Evolutionary conservation across 64 coral and sea anemone species (phyloP).

Genomic region (Dendronephthya gigantea): DNA sequence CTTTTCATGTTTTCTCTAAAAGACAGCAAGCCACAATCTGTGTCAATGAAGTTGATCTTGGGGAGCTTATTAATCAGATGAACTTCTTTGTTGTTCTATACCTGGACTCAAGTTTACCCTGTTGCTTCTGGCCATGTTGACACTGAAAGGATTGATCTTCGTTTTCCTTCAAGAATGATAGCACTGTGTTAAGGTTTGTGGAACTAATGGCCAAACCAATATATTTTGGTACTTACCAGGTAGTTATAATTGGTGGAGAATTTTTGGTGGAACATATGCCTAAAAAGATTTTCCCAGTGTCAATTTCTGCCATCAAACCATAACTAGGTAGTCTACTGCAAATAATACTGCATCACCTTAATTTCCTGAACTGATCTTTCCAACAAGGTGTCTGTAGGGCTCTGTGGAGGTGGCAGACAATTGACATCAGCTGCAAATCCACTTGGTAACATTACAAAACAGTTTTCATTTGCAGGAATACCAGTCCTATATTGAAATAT

Average conservation of each 20-base stretch:
- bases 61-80: no score
- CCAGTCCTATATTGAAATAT: neutral
- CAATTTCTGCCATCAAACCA: no score
- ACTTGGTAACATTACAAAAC: constrained; percentile 6
- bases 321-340: no score
- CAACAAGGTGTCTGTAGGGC: neutral
- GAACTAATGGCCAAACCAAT: no score
- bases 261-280: neutral
- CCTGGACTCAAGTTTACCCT: neutral
- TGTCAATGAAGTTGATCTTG: no score
- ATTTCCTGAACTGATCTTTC: neutral
- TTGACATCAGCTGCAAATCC: neutral
- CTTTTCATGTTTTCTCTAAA: neutral
- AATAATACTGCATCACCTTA: neutral
- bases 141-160: neutral
- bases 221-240: neutral
- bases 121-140: neutral
- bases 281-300: neutral
- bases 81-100: neutral
- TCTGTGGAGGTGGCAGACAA: neutral
- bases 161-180: neutral
- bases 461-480: neutral
- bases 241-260: constrained; percentile 1
- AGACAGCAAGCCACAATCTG: neutral
- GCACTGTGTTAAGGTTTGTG: no score